phyloP scores from a whole-genome alignment of 1,140 invertebrate species.

The Musca domestica region DNA sequence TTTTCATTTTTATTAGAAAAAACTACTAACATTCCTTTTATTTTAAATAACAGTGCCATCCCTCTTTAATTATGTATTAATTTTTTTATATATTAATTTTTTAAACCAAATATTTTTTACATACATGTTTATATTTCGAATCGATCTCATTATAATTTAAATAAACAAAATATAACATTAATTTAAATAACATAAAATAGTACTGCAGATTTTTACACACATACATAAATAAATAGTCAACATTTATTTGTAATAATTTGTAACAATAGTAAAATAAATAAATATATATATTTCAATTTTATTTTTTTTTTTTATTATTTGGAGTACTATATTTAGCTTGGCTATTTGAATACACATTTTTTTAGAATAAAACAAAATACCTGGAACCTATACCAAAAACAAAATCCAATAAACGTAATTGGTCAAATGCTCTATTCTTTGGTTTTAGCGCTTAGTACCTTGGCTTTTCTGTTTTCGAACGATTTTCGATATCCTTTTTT shows the following conservation, averaged over 20 bases:
- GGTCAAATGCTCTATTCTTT: constrained; percentile 18
- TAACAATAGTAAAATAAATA: background rate
- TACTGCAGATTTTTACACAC: no score
- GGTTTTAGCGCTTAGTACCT: background rate
- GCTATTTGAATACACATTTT: background rate
- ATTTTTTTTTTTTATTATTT: background rate
- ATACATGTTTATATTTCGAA: background rate
- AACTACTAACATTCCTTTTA: constrained; percentile 14
- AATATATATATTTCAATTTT: no score
- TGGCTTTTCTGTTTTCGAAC: no score
- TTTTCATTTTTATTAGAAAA: background rate
- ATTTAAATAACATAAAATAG: no score
- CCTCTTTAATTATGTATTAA: background rate
- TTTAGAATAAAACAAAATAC: background rate
- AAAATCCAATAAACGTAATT: background rate
- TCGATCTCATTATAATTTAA: constrained; percentile 9
- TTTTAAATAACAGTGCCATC: constrained; percentile 6
- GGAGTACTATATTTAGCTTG: background rate
- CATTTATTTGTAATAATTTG: constrained; percentile 1
- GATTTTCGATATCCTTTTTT: no score
- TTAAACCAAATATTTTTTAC: background rate
- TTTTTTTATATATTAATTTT: background rate
- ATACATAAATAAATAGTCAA: background rate
- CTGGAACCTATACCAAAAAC: background rate
- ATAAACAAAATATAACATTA: background rate